Evolutionary conservation across 92 coral and sea anemone genomes (phyloP).

Genomic region (Palythoa grandiflora): DNA sequence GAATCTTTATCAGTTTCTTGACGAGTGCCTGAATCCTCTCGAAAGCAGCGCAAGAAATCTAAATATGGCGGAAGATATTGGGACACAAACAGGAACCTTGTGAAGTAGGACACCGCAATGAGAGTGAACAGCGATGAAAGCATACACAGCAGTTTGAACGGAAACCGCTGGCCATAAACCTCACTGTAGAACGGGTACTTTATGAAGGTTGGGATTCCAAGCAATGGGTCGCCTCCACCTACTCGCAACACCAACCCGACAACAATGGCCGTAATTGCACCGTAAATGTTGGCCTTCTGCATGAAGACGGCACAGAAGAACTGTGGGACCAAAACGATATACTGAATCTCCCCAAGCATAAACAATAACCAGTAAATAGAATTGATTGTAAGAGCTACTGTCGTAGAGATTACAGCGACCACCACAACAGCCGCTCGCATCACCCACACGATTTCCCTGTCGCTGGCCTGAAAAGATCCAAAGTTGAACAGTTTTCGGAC

Average conservation of each 20-base stretch:
- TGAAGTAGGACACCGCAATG: constrained; percentile 10
- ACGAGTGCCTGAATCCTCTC: not conserved
- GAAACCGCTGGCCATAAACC: constrained; percentile 26
- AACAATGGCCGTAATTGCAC: constrained; percentile 9
- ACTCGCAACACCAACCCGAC: constrained; percentile 24
- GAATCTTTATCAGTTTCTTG: not conserved
- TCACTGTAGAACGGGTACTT: constrained; percentile 41
- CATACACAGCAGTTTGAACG: constrained; percentile 27
- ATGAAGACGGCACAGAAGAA: not conserved
- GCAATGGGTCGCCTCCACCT: constrained; percentile 22
- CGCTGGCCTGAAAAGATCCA: constrained; percentile 9
- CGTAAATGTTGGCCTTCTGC: constrained; percentile 12
- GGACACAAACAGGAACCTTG: constrained; percentile 3
- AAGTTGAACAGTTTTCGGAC: not conserved
- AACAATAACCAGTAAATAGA: not conserved
- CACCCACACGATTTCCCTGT: constrained; percentile 37
- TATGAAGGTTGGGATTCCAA: constrained; percentile 13
- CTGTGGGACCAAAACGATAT: not conserved
- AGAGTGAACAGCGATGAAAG: not conserved
- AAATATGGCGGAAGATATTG: not conserved
- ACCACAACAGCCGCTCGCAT: constrained; percentile 10
- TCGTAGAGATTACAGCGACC: not conserved
- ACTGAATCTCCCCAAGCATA: not conserved
- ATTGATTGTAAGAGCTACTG: not conserved
- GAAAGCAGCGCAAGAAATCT: constrained; percentile 29